Percentiles rank a stretch among this genome's conserved stretches.
Evolutionary conservation across 2,888 invertebrate genomes (phyloP).

Genomic region (Thymelicus lineola): DNA sequence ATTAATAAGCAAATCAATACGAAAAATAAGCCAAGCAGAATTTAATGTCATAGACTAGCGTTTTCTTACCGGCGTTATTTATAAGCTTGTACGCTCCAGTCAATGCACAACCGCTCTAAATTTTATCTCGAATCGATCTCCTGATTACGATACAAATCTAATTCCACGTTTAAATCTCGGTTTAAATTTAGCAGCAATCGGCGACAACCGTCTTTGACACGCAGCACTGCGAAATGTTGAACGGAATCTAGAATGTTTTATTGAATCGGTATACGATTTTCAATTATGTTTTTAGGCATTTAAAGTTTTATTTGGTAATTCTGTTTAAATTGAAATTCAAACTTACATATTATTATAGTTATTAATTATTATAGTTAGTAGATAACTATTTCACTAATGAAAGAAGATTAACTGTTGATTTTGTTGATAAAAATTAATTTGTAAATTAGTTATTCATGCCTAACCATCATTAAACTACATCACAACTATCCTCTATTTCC

Average conservation of each 20-base stretch:
- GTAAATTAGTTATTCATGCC: too few relatives aligned
- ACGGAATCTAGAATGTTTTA: constrained; percentile 16
- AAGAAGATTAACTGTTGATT: too few relatives aligned
- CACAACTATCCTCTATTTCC: too few relatives aligned
- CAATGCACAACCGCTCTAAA: constrained; percentile 22
- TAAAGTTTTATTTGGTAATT: not conserved
- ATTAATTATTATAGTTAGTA: too few relatives aligned
- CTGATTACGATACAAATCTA: constrained; percentile 35
- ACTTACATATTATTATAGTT: too few relatives aligned
- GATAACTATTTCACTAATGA: too few relatives aligned
- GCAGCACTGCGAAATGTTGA: constrained; percentile 18
- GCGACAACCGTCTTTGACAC: constrained; percentile 23
- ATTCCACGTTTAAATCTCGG: constrained; percentile 28
- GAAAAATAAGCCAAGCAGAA: not conserved
- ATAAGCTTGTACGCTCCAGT: constrained; percentile 10
- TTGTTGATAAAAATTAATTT: too few relatives aligned
- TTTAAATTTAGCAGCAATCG: constrained; percentile 28
- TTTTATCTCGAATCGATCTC: constrained; percentile 34
- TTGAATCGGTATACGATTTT: constrained; percentile 4
- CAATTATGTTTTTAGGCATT: not conserved
- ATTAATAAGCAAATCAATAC: not conserved
- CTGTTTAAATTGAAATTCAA: too few relatives aligned
- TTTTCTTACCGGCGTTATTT: constrained; percentile 2
- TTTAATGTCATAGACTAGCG: not conserved
- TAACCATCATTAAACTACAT: too few relatives aligned